Base-by-base conservation (phyloP, 2,113 vertebrate species). In the Chamaetylas fuelleborni region DNA sequence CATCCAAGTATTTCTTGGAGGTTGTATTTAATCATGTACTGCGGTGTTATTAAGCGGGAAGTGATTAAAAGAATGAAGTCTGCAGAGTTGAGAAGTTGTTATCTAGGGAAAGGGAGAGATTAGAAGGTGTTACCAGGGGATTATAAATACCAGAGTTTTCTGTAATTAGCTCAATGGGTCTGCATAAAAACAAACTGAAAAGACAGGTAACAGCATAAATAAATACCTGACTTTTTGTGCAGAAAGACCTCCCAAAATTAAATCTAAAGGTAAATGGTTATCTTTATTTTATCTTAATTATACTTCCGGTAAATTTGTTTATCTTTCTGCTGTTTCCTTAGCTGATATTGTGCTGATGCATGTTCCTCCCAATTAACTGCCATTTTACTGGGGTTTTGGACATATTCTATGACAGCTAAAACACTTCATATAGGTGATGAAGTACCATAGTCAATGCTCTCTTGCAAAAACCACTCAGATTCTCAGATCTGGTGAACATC, bases 41-140 rank as follows among this genome's bases (percentile, higher is more conserved):
- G 86, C 38, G 84, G 45, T 12, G 6, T 69, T 95, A 58, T 74
- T 95, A 73, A 23, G 12, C 18, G 85, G 34, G 26, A 95, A 94
- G 38, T 91, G 82, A 97, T 96, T 94, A 96, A 93, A 97, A 91
- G 19, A 82, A 77, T 69, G n/a, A 73, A 93, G 74, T 95, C 82
- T 97, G 61, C 81, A 94, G 76, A 96, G 24, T 54, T 71, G 22
- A 38, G 19, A 92, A 56, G 61, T 45, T 45, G 45, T 92, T 96
- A 88, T 90, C 81, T 81, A 43, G 65, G 79, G 43, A 96, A 83
- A 64, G 6, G 15, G 36, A 95, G 53, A 96, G 94, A 96, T 97
- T 97, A 97, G 47, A 87, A 77, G 82, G 88, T 74, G 92, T 95
- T 96, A 93, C 15, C 33, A 11, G 70, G 15, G 69, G 65, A 96